Conservation (phyloP, 1,140 invertebrate genomes). For the Cydia strobilella region DNA sequence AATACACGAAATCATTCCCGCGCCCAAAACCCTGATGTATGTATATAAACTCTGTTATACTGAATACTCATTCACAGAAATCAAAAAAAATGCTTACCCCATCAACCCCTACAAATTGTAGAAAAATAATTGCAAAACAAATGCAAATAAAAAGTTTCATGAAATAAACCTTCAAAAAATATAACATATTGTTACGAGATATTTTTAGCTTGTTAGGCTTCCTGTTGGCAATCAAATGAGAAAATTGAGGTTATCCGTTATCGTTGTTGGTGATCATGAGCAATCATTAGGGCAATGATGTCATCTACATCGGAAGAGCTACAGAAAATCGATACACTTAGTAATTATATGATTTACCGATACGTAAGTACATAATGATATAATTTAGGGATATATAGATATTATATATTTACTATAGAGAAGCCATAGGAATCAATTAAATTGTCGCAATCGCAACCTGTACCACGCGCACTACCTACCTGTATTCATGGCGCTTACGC, state of each 20-base stretch:
- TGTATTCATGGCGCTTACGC: no score
- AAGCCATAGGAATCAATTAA: no score
- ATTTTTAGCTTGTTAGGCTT: neutral
- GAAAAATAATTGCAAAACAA: neutral
- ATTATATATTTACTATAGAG: no score
- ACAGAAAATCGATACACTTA: neutral
- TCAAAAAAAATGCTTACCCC: constrained; percentile 2
- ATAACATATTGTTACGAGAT: neutral
- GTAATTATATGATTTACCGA: neutral
- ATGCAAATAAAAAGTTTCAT: neutral
- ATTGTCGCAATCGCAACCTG: no score
- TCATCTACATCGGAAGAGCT: neutral
- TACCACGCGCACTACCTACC: no score
- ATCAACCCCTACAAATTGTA: neutral
- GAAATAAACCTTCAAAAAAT: neutral
- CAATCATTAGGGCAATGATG: neutral
- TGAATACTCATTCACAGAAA: no score
- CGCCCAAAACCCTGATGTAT: no score
- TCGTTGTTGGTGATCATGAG: neutral
- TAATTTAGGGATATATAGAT: no score
- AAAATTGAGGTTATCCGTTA: neutral
- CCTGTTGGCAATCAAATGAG: neutral
- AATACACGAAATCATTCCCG: no score
- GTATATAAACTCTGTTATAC: no score
- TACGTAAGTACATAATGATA: no score